Evolutionary conservation across 2,113 vertebrate species (phyloP).

Genomic region (Acrocephalus arundinaceus): DNA sequence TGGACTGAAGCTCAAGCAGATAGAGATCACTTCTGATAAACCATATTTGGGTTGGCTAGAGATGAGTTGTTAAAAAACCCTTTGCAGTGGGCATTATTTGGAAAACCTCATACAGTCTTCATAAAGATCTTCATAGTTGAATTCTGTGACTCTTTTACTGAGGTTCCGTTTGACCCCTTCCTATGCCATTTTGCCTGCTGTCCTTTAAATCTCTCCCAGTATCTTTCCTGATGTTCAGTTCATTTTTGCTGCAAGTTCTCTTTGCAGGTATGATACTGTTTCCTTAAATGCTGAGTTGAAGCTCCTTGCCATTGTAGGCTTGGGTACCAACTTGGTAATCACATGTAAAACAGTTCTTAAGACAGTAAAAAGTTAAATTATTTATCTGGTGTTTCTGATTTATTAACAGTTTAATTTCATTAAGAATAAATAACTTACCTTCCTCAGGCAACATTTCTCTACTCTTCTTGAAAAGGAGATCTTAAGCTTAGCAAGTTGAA

Average conservation of each 20-base stretch:
- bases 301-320: not conserved
- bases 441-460: not conserved
- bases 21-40: constrained; percentile 9
- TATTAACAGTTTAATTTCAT: not conserved
- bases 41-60: not conserved
- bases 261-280: not conserved
- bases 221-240: not conserved
- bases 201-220: not conserved
- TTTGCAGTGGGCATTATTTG: not conserved
- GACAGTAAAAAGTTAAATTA: not conserved
- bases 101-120: not conserved
- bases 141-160: not conserved
- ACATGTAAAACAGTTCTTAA: not conserved
- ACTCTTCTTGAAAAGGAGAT: not conserved
- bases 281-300: not conserved
- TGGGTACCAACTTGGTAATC: not conserved
- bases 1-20: not conserved
- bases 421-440: not conserved
- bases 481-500: not conserved
- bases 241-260: not conserved
- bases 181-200: not conserved
- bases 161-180: not conserved
- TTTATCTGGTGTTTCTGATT: not conserved
- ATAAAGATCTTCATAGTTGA: not conserved
- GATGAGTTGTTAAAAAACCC: not conserved